A percentile compares a stretch with the other conserved stretches of the same genome.
phyloP scores from a whole-genome alignment of 1,140 invertebrate species.

The Zaprionus inermis region DNA sequence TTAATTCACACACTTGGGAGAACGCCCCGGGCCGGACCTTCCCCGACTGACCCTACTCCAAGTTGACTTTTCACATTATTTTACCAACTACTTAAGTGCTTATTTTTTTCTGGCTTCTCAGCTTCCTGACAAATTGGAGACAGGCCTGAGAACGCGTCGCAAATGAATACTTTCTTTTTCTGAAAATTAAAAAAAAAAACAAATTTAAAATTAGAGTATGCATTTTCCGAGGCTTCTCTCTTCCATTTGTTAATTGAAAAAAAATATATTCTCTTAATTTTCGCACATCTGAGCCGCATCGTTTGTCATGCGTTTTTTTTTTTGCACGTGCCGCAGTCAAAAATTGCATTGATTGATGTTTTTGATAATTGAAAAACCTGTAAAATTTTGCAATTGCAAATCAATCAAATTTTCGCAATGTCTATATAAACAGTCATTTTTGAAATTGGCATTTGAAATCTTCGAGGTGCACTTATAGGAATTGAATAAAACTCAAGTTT shows the following conservation, averaged over 20 bases:
- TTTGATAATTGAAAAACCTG: constrained; percentile 5
- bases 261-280: constrained; percentile 12
- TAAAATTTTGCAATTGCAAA: constrained; percentile 30
- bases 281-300: constrained; percentile 54
- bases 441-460: too few relatives aligned
- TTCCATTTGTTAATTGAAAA: constrained; percentile 56
- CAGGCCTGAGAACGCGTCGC: background rate
- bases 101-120: too few relatives aligned
- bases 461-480: too few relatives aligned
- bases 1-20: constrained; percentile 59
- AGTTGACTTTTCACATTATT: constrained; percentile 19
- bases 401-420: too few relatives aligned
- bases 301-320: constrained; percentile 47
- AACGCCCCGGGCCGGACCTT: background rate
- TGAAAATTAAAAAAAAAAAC: constrained; percentile 17
- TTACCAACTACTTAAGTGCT: constrained; percentile 26
- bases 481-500: too few relatives aligned
- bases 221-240: background rate
- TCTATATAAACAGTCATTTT: too few relatives aligned
- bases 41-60: constrained; percentile 34
- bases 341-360: constrained; percentile 58
- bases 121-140: constrained; percentile 28
- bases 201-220: background rate
- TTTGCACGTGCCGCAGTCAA: constrained; percentile 51
- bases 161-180: background rate